Evolutionary conservation across 2,888 invertebrate genomes (phyloP), one percentile per base, ranked within the genome.

Genomic region (Heliconius sara): DNA sequence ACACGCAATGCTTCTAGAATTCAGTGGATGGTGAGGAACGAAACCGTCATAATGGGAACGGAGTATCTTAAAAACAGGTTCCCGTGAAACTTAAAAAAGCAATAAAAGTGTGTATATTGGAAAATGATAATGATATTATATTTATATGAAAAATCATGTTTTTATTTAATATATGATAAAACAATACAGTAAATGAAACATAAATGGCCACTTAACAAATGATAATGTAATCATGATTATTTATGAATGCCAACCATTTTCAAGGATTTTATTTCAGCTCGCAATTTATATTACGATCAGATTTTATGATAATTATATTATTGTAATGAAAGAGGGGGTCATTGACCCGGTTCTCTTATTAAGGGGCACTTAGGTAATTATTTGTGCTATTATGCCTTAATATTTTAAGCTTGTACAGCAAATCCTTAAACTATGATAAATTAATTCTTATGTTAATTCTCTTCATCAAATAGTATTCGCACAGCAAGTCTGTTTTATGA

Each of bases 341-440:
- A 57, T 75, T 47, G 47, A 65, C 52, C 68, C 19, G 63, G 70
- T 70, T 71, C 25, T 67, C 27, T n/a, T 47, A 70, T 77, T 57
- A 57, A 76, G 25, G 19, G 25, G 68, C 74, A 77, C 39, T 65
- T 80, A 74, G 4, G 22, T 75, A 75, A 78, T 77, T 77, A 75
- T n/a, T 65, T 77, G 47, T 68, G 27, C 27, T 27, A 77, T 67
- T 60, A 76, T 43, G 39, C 43, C 72, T 63, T 66, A 25, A 72
- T 71, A 72, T 39, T 79, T 67, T n/a, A 63, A 39, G 52, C 39
- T 27, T 43, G 60, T 73, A 57, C 22, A 68, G 19, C 76, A 47
- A 63, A 27, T 22, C 74, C 65, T 80, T 80, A 57, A 77, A 66
- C 34, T 30, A 34, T 47, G n/a, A n/a, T 34, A 65, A 39, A 27